A percentile compares a stretch with the other conserved stretches of the same genome.
Conservation (phyloP, 2,888 invertebrate genomes). For the Laspeyria flexula region DNA sequence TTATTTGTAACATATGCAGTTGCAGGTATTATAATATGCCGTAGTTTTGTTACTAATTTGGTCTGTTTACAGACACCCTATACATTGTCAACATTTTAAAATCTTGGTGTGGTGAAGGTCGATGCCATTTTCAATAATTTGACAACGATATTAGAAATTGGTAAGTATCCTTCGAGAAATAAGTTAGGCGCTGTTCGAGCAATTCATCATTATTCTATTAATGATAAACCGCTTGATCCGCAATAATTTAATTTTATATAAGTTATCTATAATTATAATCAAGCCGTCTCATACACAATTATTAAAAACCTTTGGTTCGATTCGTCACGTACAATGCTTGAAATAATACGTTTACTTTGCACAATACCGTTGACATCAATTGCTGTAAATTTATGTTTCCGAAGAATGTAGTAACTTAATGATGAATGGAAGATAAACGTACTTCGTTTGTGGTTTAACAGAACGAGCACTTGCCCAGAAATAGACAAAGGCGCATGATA, state of each 20-base stretch:
- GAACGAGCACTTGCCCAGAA: conserved; percentile 35
- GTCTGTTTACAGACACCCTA: no score
- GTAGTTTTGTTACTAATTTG: no score
- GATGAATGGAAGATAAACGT: conserved; percentile 30
- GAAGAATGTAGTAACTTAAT: conserved; percentile 20
- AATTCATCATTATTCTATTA: no score
- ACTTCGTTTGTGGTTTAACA: conserved; percentile 24
- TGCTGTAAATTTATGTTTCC: conserved; percentile 26
- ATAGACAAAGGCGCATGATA: conserved; percentile 57
- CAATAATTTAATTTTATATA: conserved; percentile 40
- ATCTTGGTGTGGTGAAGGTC: no score
- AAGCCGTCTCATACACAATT: conserved; percentile 50
- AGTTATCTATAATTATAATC: conserved; percentile 53
- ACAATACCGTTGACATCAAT: conserved; percentile 34
- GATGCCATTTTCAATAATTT: no score
- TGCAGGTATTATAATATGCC: no score
- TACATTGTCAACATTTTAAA: no score
- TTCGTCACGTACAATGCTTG: conserved; percentile 55
- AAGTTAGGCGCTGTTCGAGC: no score
- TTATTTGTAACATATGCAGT: no score
- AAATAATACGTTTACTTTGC: conserved; percentile 37
- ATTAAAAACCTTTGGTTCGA: conserved; percentile 50
- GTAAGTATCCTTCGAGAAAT: no score
- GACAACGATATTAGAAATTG: no score
- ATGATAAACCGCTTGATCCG: conserved; percentile 10